Percentiles rank a stretch among this genome's conserved stretches.
Conservation (phyloP, 2,797 vertebrate species). For the Sebastes taczanowskii region DNA sequence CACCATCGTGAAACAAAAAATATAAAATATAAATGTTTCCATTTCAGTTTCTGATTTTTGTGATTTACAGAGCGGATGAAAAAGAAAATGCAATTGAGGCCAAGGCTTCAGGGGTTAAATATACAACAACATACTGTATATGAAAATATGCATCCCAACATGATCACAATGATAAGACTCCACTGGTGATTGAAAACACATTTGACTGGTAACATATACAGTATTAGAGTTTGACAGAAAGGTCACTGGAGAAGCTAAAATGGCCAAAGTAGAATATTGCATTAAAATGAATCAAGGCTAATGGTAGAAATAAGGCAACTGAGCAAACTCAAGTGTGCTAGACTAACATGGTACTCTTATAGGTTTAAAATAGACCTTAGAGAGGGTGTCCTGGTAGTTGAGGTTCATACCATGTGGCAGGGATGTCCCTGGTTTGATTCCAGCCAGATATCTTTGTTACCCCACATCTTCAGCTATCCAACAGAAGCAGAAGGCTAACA, state of each 20-base stretch:
- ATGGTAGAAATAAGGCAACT: neutral
- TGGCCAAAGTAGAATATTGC: neutral
- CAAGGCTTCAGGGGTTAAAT: neutral
- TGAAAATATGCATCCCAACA: neutral
- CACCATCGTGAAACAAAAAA: neutral
- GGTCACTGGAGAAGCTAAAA: neutral
- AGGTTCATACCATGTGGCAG: neutral
- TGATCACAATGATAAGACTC: neutral
- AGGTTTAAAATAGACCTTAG: neutral
- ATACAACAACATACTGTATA: neutral
- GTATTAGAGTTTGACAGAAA: neutral
- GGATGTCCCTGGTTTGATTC: neutral
- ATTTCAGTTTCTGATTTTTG: neutral
- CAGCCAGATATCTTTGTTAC: neutral
- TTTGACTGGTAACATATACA: no score
- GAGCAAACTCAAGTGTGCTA: neutral
- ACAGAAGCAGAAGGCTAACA: neutral
- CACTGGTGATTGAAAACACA: neutral
- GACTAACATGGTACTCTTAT: neutral
- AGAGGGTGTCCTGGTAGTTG: neutral
- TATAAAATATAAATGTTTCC: neutral
- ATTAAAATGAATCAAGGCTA: neutral
- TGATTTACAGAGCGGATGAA: neutral
- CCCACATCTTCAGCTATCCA: neutral
- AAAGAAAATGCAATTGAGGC: neutral